Evolutionary conservation across 2,888 invertebrate genomes (phyloP).

Genomic region (Callyntrura guangdongensis): DNA sequence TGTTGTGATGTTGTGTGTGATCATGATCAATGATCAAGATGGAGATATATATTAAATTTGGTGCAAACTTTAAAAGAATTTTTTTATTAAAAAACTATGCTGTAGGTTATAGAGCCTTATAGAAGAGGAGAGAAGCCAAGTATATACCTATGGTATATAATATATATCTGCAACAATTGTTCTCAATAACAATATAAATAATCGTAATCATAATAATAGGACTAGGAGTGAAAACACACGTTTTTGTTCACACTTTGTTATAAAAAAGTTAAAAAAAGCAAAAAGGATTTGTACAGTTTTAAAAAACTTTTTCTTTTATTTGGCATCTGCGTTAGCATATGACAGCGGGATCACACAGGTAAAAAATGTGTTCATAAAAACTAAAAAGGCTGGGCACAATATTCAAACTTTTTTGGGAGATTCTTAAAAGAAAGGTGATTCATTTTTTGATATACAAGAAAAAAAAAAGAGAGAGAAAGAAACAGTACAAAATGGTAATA

Average conservation of each 20-base stretch:
- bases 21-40: not conserved
- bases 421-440: not conserved
- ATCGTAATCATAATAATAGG: slow-evolving; percentile 55
- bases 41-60: no score
- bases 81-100: not conserved
- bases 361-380: not conserved
- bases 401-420: not conserved
- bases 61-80: no score
- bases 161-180: not conserved
- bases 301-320: slow-evolving; percentile 1
- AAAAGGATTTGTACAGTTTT: slow-evolving; percentile 29
- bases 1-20: not conserved
- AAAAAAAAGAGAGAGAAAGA: not conserved
- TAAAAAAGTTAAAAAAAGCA: not conserved
- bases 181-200: slow-evolving; percentile 20
- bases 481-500: slow-evolving; percentile 17
- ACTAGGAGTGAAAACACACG: slow-evolving; percentile 45
- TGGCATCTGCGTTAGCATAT: not conserved
- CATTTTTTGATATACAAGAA: not conserved
- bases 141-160: no score
- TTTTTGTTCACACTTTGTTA: slow-evolving; percentile 18
- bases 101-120: not conserved
- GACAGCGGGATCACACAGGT: not conserved
- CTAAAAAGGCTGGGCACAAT: not conserved
- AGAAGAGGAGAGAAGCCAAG: no score